These are phyloP conservation scores for Odontamblyopus rebecca DNA, from an alignment of 2,797 vertebrate species.

Conservation along the genomic window DNA sequence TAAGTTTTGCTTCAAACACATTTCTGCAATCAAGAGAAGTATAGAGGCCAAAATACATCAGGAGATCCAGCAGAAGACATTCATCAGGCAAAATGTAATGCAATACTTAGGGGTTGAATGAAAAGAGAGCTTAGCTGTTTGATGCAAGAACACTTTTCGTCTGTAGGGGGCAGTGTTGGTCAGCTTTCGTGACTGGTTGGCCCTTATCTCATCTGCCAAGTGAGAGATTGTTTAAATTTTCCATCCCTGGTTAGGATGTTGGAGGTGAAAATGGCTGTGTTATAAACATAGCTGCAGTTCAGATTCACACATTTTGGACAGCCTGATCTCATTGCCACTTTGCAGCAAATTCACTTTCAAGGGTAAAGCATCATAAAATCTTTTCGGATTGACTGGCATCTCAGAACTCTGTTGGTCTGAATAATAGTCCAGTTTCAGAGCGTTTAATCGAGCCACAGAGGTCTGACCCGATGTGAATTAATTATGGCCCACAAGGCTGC, in stretches of 20 bases:
- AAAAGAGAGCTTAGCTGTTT: background rate
- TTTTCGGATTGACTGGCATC: background rate
- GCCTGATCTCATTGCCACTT: slow-evolving; percentile 12
- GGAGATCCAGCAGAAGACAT: slow-evolving; percentile 1
- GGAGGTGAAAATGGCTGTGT: slow-evolving; percentile 7
- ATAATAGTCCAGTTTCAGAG: slow-evolving; percentile 5
- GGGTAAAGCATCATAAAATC: slow-evolving; percentile 2
- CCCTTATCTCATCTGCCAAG: background rate
- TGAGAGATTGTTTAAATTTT: slow-evolving; percentile 10
- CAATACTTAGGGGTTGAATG: background rate
- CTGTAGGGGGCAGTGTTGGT: slow-evolving; percentile 71
- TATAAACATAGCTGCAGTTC: background rate
- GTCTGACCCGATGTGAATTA: too few species aligned
- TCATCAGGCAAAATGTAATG: background rate
- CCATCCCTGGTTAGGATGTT: slow-evolving; percentile 18
- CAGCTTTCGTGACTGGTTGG: slow-evolving; percentile 7
- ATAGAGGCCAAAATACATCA: background rate
- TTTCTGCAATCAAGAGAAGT: background rate
- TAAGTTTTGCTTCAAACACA: background rate
- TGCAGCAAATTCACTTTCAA: slow-evolving; percentile 9
- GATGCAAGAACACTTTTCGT: slow-evolving; percentile 14
- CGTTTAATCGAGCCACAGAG: background rate
- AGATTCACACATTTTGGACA: background rate
- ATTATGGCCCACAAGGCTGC: background rate
- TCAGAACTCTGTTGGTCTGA: background rate